These are phyloP conservation scores for Drosophila mulleri DNA, from an alignment of 2,888 invertebrate genomes.

Conservation along the genomic window DNA sequence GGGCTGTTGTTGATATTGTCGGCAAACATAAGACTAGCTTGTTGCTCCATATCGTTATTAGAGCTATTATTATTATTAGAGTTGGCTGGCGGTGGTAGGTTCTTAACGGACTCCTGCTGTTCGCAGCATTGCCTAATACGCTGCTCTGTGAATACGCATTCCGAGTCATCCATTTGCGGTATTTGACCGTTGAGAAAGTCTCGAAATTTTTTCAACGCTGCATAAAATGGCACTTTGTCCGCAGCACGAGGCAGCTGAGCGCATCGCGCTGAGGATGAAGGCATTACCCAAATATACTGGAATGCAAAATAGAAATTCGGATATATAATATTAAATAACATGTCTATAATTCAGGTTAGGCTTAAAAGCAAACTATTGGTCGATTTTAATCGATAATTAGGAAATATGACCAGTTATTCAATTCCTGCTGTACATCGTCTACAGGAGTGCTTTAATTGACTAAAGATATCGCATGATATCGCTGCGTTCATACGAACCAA, in stretches of 20 bases:
- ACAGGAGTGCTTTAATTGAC: too few relatives aligned
- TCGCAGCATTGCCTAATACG: conserved; percentile 88
- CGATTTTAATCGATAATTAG: too few relatives aligned
- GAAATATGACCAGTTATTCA: too few relatives aligned
- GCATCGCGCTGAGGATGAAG: conserved; percentile 98
- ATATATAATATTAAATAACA: neutral
- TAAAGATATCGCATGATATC: too few relatives aligned
- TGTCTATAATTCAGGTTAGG: too few relatives aligned
- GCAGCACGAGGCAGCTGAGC: conserved; percentile 98
- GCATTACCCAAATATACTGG: conserved; percentile 99
- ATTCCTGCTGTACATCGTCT: too few relatives aligned
- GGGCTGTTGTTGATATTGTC: conserved; percentile 26
- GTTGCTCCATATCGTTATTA: conserved; percentile 22
- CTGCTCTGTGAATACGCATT: conserved; percentile 93
- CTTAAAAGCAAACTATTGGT: too few relatives aligned
- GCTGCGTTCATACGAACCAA: too few relatives aligned
- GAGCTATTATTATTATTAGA: neutral
- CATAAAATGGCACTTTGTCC: conserved; percentile 99
- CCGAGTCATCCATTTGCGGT: conserved; percentile 93
- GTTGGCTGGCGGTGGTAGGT: conserved; percentile 7
- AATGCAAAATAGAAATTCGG: neutral
- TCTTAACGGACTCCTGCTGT: conserved; percentile 82
- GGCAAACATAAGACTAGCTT: conserved; percentile 31
- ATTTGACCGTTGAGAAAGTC: conserved; percentile 96
- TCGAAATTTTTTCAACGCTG: conserved; percentile 96